Conservation (phyloP, 2,113 vertebrate species). For the Alethe diademata region DNA sequence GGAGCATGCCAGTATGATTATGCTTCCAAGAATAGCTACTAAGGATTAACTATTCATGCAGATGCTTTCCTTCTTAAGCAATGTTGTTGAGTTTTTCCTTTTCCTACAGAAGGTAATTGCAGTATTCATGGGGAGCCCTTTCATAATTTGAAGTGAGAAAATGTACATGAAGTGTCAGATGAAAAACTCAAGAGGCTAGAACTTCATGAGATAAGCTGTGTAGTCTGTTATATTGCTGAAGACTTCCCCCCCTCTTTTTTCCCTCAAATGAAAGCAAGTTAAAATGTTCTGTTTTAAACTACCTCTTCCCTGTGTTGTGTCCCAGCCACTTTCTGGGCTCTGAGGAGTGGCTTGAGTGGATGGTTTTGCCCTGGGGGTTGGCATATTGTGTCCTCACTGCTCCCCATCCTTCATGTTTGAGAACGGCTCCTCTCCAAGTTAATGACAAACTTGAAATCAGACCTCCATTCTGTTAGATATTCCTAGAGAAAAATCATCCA, state of each 20-base stretch:
- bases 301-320: neutral
- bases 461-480: neutral
- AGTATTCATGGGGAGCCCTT: neutral
- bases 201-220: neutral
- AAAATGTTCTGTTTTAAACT: neutral
- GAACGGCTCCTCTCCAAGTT: neutral
- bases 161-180: neutral
- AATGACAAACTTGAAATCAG: neutral
- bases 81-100: neutral
- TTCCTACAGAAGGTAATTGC: neutral
- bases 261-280: neutral
- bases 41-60: neutral
- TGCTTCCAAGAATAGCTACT: neutral
- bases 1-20: neutral
- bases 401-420: neutral
- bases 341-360: neutral
- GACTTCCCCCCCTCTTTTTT: neutral
- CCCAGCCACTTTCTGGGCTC: neutral
- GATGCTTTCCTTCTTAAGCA: neutral
- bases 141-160: neutral
- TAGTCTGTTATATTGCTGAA: neutral
- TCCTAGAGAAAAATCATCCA: neutral
- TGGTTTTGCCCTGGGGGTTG: neutral
- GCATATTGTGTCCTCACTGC: accelerated
- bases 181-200: neutral